phyloP scores from a whole-genome alignment of 2,113 vertebrate genomes.

The Sciurus niger region DNA sequence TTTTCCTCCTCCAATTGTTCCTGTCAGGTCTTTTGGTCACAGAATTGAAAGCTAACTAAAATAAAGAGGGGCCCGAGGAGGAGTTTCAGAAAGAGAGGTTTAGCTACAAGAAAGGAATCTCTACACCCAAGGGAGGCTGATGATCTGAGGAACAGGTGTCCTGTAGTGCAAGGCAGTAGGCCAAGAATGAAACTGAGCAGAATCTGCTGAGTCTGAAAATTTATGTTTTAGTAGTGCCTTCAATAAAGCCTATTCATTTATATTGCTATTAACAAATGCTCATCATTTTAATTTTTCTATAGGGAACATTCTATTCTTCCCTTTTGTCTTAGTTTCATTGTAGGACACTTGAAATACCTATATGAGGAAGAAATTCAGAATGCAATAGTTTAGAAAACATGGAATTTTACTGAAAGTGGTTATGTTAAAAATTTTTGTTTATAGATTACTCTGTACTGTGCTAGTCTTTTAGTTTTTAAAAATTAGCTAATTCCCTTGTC shows the following conservation, averaged over 20 bases:
- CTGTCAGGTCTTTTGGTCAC: no score
- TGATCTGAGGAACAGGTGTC: not conserved
- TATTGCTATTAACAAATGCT: not conserved
- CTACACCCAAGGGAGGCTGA: no score
- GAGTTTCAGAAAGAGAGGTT: not conserved
- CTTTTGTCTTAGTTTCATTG: constrained; percentile 12
- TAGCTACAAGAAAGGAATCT: not conserved
- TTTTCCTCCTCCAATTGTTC: no score
- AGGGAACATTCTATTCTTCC: not conserved
- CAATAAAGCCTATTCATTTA: not conserved
- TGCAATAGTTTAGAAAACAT: not conserved
- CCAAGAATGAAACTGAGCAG: not conserved
- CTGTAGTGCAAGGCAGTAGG: not conserved
- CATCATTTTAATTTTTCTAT: not conserved
- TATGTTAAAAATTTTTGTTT: constrained; percentile 54
- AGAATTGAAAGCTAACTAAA: no score
- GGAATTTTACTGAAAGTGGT: constrained; percentile 10
- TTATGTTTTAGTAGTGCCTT: not conserved
- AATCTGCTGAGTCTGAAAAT: not conserved
- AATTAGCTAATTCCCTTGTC: not conserved
- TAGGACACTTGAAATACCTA: not conserved
- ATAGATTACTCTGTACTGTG: not conserved
- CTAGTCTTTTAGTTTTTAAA: not conserved
- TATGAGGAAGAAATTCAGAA: constrained; percentile 2
- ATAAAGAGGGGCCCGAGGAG: no score